A percentile compares a stretch with the other conserved stretches of the same genome.
These are phyloP conservation scores for Podarcis muralis DNA, from an alignment of 2,113 vertebrate genomes.

Conservation along the genomic window DNA sequence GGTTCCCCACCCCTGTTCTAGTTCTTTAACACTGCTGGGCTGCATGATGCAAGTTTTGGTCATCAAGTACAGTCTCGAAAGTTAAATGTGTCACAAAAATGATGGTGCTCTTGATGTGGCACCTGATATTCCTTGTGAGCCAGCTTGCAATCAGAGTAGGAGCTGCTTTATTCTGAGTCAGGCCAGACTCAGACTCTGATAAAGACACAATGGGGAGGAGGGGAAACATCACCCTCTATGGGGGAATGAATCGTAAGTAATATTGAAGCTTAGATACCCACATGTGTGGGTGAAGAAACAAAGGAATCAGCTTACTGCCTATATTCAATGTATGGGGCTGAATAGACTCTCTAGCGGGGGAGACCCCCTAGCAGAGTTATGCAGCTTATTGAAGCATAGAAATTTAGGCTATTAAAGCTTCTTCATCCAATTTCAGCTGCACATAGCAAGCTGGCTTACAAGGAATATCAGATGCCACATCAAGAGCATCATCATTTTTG, in stretches of 20 bases:
- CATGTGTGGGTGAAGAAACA: no score
- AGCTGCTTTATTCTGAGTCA: background rate
- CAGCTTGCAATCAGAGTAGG: background rate
- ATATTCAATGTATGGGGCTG: no score
- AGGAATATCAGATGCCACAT: no score
- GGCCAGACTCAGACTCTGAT: background rate
- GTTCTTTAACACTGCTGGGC: accelerated
- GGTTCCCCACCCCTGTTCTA: background rate
- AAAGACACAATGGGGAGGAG: slow-evolving; percentile 5
- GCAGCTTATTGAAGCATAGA: no score
- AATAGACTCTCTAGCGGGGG: background rate
- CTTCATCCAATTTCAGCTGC: no score
- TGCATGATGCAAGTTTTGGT: slow-evolving; percentile 36
- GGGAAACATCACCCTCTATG: background rate
- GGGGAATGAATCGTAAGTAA: no score
- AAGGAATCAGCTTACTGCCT: no score
- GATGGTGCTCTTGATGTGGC: background rate
- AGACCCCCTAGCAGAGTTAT: no score
- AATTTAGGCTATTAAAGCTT: no score
- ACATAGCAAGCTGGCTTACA: no score
- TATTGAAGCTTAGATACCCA: no score
- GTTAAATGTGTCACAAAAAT: background rate
- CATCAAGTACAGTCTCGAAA: background rate
- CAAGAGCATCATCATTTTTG: no score
- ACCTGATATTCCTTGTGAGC: background rate